A percentile compares a stretch with the other conserved stretches of the same genome.
These are phyloP conservation scores for Archocentrus centrarchus DNA, from an alignment of 2,113 vertebrate genomes.

Conservation along the genomic window DNA sequence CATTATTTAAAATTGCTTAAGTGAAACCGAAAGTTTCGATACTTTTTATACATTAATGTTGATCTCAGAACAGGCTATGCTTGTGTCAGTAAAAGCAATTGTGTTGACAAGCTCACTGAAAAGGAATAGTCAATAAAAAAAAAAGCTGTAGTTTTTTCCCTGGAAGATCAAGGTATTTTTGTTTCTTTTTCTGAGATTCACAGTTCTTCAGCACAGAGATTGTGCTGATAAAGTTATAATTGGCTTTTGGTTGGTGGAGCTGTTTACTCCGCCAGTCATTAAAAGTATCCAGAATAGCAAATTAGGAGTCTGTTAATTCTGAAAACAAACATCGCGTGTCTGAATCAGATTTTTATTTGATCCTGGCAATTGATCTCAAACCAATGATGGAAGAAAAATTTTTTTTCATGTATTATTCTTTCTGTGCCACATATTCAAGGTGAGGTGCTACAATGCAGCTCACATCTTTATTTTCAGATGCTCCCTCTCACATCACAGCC, in stretches of 20 bases:
- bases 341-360: constrained; percentile 69
- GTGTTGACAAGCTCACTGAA: constrained; percentile 75
- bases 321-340: constrained; percentile 76
- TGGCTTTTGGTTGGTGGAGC: constrained; percentile 76
- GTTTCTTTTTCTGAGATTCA: constrained; percentile 56
- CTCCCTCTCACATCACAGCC: constrained; percentile 72
- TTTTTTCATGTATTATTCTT: constrained; percentile 80
- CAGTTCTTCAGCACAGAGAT: constrained; percentile 63
- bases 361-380: constrained; percentile 73
- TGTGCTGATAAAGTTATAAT: constrained; percentile 81
- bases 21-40: constrained; percentile 51
- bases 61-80: constrained; percentile 53
- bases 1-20: constrained; percentile 36
- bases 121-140: constrained; percentile 67
- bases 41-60: constrained; percentile 58
- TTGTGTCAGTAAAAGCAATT: constrained; percentile 69
- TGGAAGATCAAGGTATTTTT: constrained; percentile 78
- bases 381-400: constrained; percentile 62
- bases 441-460: constrained; percentile 71
- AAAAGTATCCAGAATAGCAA: constrained; percentile 85
- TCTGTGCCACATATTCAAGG: constrained; percentile 77
- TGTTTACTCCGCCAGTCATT: constrained; percentile 82
- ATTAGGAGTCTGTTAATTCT: constrained; percentile 81
- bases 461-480: constrained; percentile 79
- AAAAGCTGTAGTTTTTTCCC: constrained; percentile 23